A percentile compares a stretch with the other conserved stretches of the same genome.
phyloP scores from a whole-genome alignment of 1,140 invertebrate genomes.

The Pseudomyrmex sp. region DNA sequence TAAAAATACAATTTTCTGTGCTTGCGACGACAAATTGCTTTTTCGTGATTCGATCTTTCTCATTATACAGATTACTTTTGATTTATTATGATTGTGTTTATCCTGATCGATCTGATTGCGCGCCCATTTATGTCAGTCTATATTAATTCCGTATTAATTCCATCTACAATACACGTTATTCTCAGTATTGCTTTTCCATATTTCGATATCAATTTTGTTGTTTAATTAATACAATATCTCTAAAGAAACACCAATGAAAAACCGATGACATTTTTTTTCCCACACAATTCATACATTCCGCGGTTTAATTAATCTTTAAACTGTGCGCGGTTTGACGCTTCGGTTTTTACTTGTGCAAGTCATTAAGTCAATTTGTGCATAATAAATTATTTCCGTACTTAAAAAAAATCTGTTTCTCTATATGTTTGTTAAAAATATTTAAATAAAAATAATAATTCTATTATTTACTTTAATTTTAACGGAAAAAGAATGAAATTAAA shows the following conservation, averaged over 20 bases:
- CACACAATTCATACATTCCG: background rate
- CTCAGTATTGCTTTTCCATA: slow-evolving; percentile 38
- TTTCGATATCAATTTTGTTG: slow-evolving; percentile 52
- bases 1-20: slow-evolving; percentile 31
- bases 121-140: slow-evolving; percentile 34
- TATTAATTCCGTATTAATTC: slow-evolving; percentile 49
- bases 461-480: background rate
- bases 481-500: no score
- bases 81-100: slow-evolving; percentile 62
- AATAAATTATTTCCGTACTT: background rate
- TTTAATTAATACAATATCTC: slow-evolving; percentile 56
- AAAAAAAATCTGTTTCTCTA: slow-evolving; percentile 4
- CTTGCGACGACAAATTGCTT: slow-evolving; percentile 32
- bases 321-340: background rate
- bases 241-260: slow-evolving; percentile 39
- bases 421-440: background rate
- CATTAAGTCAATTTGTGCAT: background rate
- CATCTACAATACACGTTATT: slow-evolving; percentile 23
- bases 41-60: slow-evolving; percentile 44
- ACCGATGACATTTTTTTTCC: slow-evolving; percentile 21
- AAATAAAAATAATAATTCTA: background rate
- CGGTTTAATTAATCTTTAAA: slow-evolving; percentile 49
- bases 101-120: slow-evolving; percentile 35
- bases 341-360: background rate
- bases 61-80: slow-evolving; percentile 40